Evolutionary conservation across 1,140 invertebrate genomes (phyloP), one percentile per base, ranked within the genome.

Genomic region (Aphelinus atriplicis): DNA sequence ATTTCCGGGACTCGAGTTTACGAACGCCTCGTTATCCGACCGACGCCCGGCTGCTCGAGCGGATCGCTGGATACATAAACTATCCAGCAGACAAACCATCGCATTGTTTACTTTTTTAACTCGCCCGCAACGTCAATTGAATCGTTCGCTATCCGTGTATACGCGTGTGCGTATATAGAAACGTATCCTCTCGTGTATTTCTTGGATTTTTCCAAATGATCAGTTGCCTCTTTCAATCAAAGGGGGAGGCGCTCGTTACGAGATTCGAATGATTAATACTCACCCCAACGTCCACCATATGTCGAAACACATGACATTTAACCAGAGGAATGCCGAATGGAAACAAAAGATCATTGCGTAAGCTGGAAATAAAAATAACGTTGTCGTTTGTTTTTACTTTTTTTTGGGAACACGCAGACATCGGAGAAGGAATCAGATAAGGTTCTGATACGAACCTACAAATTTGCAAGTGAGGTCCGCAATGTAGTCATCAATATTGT

Each of bases 291-390:
- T 92, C 80, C 89, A 88, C 82, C 90, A 92, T 73, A 93, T 91
- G 81, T 93, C 92, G 78, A 92, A 90, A 69, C 92, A 91, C 89
- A 93, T 92, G 53, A 92, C 88, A 80, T 91, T 91, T 80, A 94
- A 90, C 93, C 93, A 95, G 56, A 90, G 90, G 79, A 94, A 94
- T 10, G 92, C 87, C 1, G 91, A 88, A 56, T 94, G 82, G 78
- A 88, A 87, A 4, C 81, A 80, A 60, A 88, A 89, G 3, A 89
- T 80, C 71, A 84, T 82, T 4, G 79, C 55, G 66, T 81, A 83
- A 0, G 75, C 85, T 87, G 78, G 10, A 65, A 47, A 53, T 6
- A 53, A 53, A 53, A 53, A 53, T 6, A 53, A 53, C 26, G 26
- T 26, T 26, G 26, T 26, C 26, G 26, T 26, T 26, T 26, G 26